Conservation (phyloP, 2,113 vertebrate genomes). For the Pteropus alecto region DNA sequence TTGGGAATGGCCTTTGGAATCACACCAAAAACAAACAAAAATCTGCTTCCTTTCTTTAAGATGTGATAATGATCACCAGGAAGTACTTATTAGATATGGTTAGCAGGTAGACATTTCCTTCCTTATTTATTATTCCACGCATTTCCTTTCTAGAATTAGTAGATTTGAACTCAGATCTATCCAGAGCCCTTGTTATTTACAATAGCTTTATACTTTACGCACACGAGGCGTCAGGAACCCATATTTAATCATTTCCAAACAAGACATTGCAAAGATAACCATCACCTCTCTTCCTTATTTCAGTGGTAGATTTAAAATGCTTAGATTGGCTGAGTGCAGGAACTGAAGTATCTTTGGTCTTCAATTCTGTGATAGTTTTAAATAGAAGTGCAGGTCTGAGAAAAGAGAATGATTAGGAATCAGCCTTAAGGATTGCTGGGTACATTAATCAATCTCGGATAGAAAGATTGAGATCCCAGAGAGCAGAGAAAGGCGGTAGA, state of each 20-base stretch:
- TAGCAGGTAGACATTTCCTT: background rate
- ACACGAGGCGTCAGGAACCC: background rate
- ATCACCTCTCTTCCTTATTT: background rate
- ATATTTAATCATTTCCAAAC: background rate
- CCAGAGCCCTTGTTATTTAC: background rate
- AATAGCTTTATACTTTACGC: background rate
- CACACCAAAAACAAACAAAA: background rate
- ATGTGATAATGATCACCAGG: background rate
- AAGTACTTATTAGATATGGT: background rate
- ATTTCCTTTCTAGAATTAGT: background rate
- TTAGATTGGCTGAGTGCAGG: background rate
- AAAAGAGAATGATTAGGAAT: background rate
- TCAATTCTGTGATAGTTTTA: background rate
- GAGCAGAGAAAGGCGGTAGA: background rate
- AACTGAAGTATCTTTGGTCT: background rate
- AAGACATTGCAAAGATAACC: background rate
- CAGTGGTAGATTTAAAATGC: background rate
- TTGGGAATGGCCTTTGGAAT: constrained; percentile 14
- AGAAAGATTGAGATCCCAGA: background rate
- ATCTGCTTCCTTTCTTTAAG: background rate
- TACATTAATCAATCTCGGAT: background rate
- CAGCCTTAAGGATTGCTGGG: background rate
- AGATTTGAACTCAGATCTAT: background rate
- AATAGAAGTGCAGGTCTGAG: background rate
- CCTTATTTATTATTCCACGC: background rate